Evolutionary conservation across 2,113 vertebrate genomes (phyloP).

Genomic region (Rhegmatorhina hoffmannsi): DNA sequence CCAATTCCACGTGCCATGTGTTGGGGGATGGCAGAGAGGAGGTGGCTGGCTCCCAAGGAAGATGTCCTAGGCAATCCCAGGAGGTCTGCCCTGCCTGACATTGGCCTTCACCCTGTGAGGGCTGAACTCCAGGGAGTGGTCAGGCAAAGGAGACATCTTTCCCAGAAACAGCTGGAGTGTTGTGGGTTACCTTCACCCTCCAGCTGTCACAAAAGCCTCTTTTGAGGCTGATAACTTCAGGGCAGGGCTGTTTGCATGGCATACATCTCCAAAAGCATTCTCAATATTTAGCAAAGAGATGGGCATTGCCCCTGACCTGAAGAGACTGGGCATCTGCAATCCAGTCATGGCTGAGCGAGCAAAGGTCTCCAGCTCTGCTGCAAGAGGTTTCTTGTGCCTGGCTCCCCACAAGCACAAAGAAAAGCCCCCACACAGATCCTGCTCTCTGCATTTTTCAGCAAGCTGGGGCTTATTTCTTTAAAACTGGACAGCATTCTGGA

Average conservation of each 20-base stretch:
- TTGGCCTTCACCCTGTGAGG: neutral
- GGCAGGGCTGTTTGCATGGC: neutral
- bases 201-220: neutral
- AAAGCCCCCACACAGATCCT: neutral
- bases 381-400: neutral
- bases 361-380: neutral
- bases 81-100: neutral
- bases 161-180: rapidly evolving
- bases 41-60: neutral
- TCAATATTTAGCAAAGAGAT: neutral
- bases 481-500: neutral
- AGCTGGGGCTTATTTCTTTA: neutral
- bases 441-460: neutral
- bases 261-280: neutral
- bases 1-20: rapidly evolving
- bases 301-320: neutral
- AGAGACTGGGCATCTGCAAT: neutral
- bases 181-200: neutral
- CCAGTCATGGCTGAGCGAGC: neutral
- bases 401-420: neutral
- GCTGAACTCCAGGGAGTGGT: neutral
- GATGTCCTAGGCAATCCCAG: neutral
- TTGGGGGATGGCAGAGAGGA: neutral
- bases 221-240: neutral
- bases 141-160: neutral